Base-by-base conservation (phyloP, 2,888 invertebrate species). In the Blomia tropicalis region DNA sequence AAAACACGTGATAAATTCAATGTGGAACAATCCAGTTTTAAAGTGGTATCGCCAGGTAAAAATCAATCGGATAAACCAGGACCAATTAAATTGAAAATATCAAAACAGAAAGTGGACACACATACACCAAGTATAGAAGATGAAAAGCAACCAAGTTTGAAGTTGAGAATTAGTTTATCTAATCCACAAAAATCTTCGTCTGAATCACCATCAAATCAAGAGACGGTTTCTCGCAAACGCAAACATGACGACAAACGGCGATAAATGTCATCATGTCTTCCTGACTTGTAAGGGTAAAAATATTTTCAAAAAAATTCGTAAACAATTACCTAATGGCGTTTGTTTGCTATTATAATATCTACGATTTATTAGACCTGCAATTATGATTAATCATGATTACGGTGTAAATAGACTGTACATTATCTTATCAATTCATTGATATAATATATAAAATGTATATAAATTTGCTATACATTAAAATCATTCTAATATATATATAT, bases 81-180 rank as follows among this genome's bases (percentile, higher is more conserved):
- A 27, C 61, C 61, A 2, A 22, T 61, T 23, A 61, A 61, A 56
- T 41, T 61, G 41, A 61, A 61, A 56, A 61, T 61, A 25, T 60
- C 60, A 2, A 60, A 53, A 54, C 25, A 47, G 22, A 53, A 60
- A 11, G 23, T 27, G 2, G 30, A 29, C 25, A 44, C 27, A 17
- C 25, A 47, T 30, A n/a, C 14, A 1, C 29, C 47, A 14, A 36
- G 25, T 17, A 53, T 32, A 44, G 51, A 47, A 29, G 47, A 54
- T 17, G 51, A 53, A 4, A 43, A 23, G n/a, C 17, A 51, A 30
- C 44, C 43, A 32, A 43, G 44, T 2, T 22, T 60, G 1, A 60
- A 60, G 36, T 31, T 60, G 3, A 60, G 25, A 60, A 51, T 60
- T 53, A 43, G 47, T 14, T 23, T 53, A 17, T 31, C 29, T 4